Percentiles rank a stretch among this genome's conserved stretches.
Evolutionary conservation across 2,113 vertebrate genomes (phyloP).

Genomic region (Ranitomeya imitator): DNA sequence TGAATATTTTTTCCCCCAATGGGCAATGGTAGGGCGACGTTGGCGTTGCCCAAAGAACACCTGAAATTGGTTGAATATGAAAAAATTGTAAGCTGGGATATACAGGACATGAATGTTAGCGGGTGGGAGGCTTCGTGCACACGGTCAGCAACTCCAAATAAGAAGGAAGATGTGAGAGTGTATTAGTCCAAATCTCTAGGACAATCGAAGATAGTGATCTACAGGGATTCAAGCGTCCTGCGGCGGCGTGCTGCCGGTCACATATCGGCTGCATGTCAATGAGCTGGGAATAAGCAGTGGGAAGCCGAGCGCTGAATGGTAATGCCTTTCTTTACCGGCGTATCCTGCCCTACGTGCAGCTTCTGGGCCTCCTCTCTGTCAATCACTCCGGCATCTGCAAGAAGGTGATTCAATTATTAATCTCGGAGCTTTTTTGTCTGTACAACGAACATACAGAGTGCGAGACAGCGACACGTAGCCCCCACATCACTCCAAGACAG

Average conservation of each 20-base stretch:
- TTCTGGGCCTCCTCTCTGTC: slow-evolving; percentile 61
- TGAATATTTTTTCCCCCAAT: background rate
- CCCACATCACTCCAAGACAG: background rate
- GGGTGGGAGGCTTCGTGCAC: background rate
- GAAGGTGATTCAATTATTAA: slow-evolving; percentile 54
- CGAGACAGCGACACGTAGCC: slow-evolving; percentile 15
- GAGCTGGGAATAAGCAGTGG: slow-evolving; percentile 12
- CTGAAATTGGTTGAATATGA: background rate
- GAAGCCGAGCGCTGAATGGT: background rate
- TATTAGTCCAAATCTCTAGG: slow-evolving; percentile 8
- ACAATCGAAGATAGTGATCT: slow-evolving; percentile 28
- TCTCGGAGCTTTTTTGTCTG: background rate
- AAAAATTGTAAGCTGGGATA: background rate
- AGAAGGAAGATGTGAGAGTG: background rate
- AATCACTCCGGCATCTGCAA: slow-evolving; percentile 69
- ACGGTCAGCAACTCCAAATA: background rate
- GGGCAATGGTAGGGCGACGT: background rate
- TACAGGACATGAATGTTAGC: background rate
- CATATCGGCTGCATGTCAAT: slow-evolving; percentile 47
- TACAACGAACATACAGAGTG: background rate
- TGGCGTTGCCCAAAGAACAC: too few relatives aligned
- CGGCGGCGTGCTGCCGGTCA: background rate
- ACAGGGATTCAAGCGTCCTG: slow-evolving; percentile 19
- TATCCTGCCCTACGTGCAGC: slow-evolving; percentile 44
- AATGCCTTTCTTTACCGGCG: slow-evolving; percentile 57